These are phyloP conservation scores for Eupsilia transversa DNA, from an alignment of 2,888 invertebrate species.

Conservation along the genomic window DNA sequence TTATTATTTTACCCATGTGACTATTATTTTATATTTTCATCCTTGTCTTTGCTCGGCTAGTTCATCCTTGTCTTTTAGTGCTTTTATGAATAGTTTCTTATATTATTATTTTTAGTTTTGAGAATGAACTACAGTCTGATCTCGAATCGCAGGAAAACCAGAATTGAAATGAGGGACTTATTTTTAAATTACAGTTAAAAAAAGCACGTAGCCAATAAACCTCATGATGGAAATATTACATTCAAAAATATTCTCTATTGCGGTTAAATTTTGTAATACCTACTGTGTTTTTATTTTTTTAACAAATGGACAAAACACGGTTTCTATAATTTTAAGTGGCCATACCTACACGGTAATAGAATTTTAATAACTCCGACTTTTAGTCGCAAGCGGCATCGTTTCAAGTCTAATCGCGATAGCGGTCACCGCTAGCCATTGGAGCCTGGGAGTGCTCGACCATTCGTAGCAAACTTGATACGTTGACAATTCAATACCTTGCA, in stretches of 20 bases:
- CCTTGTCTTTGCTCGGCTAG: too few species aligned
- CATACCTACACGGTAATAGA: conserved; percentile 48
- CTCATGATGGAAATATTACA: neutral
- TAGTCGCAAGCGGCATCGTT: conserved; percentile 74
- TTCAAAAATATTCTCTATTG: conserved; percentile 9
- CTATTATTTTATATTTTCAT: neutral
- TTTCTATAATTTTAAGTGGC: conserved; percentile 47
- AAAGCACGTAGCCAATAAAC: neutral
- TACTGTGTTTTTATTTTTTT: neutral
- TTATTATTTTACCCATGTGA: neutral
- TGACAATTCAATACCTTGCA: conserved; percentile 85
- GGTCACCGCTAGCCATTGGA: conserved; percentile 67
- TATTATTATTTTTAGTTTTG: neutral
- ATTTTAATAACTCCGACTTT: conserved; percentile 68
- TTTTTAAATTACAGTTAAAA: neutral
- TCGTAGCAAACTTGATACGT: conserved; percentile 74
- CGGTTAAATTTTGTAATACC: neutral
- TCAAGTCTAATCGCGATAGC: conserved; percentile 72
- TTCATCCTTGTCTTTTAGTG: neutral
- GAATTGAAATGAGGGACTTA: neutral
- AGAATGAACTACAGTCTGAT: neutral
- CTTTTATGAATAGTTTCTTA: neutral
- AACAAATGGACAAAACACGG: conserved; percentile 27
- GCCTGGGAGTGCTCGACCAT: conserved; percentile 18
- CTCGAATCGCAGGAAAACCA: neutral